Conservation (phyloP, 2,888 invertebrate species). For the Coelopa pilipes region DNA sequence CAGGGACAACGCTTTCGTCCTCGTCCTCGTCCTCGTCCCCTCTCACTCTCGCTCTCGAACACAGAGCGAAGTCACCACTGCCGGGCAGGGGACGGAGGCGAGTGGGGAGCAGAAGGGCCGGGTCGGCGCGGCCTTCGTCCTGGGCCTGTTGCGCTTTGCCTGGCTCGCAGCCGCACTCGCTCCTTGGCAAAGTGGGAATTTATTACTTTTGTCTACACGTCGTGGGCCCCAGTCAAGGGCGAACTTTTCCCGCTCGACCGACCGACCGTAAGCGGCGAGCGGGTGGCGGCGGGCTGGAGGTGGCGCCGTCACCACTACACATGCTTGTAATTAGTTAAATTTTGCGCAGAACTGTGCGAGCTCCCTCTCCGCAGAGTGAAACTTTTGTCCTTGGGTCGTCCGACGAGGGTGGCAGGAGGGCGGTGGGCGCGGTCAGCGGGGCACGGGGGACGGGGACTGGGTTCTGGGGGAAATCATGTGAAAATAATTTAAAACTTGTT, state of each 20-base stretch:
- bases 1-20: too few species aligned
- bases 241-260: not conserved
- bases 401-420: not conserved
- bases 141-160: not conserved
- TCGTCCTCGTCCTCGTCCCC: too few species aligned
- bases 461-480: conserved; percentile 7
- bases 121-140: too few species aligned
- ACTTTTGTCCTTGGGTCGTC: not conserved
- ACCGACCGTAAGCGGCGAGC: too few species aligned
- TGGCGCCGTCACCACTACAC: not conserved
- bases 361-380: not conserved
- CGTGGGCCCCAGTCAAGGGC: conserved; percentile 9
- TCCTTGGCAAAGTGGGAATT: conserved; percentile 3
- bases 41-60: not conserved
- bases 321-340: conserved; percentile 23
- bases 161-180: not conserved
- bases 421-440: too few species aligned
- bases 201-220: conserved; percentile 18
- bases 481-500: conserved; percentile 30
- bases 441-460: not conserved
- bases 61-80: too few species aligned
- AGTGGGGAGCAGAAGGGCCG: too few species aligned
- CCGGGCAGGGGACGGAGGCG: too few species aligned
- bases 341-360: conserved; percentile 28
- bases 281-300: not conserved